A percentile compares a stretch with the other conserved stretches of the same genome.
Evolutionary conservation across 2,888 invertebrate genomes (phyloP).

Genomic region (Idaea dimidiata): DNA sequence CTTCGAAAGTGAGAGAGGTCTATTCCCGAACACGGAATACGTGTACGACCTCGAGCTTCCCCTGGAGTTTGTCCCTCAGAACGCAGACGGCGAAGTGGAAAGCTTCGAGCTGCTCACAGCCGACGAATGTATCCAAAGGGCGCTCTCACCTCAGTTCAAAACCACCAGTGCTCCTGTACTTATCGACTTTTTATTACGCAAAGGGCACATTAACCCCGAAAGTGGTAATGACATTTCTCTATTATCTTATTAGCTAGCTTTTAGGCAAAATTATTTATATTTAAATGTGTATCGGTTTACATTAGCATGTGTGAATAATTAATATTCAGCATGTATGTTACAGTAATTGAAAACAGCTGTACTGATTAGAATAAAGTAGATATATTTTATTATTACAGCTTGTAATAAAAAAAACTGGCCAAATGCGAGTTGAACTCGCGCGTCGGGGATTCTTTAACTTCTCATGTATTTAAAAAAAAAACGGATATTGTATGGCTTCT

Average conservation of each 20-base stretch:
- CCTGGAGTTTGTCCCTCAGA: slow-evolving; percentile 92
- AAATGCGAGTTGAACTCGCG: too few species aligned
- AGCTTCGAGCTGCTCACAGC: slow-evolving; percentile 93
- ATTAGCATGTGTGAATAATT: too few species aligned
- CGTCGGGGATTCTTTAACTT: too few species aligned
- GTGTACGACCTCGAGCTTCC: slow-evolving; percentile 96
- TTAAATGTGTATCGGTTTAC: too few species aligned
- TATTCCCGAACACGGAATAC: slow-evolving; percentile 97
- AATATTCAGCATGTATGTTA: too few species aligned
- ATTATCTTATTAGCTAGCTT: background rate
- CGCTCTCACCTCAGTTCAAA: slow-evolving; percentile 92
- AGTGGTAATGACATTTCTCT: slow-evolving; percentile 82
- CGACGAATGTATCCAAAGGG: slow-evolving; percentile 89
- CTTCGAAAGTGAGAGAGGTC: slow-evolving; percentile 94
- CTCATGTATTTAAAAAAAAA: too few species aligned
- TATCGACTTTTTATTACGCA: slow-evolving; percentile 95
- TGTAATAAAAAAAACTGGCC: too few species aligned
- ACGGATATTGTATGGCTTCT: too few species aligned
- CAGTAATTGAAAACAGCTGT: too few species aligned
- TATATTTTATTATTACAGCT: too few species aligned
- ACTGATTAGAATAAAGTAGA: too few species aligned
- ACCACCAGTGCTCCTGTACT: slow-evolving; percentile 96
- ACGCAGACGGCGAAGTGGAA: slow-evolving; percentile 97
- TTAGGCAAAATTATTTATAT: too few species aligned
- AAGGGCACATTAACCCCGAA: slow-evolving; percentile 93